Base-by-base conservation (phyloP, 2,888 invertebrate genomes). In the Nomada lathburiana region DNA sequence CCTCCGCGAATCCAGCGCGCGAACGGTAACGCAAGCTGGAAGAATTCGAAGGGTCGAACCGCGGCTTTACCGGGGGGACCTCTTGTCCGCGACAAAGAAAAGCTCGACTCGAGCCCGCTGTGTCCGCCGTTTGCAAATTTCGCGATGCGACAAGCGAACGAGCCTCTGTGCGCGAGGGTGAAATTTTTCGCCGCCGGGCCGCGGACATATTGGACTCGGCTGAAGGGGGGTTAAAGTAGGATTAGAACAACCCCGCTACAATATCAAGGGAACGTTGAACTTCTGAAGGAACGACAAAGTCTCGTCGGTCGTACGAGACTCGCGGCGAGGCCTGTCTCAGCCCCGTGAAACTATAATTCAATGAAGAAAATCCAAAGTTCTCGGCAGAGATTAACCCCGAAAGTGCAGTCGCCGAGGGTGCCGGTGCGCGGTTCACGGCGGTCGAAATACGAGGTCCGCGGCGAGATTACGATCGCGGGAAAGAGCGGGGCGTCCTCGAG, bases 401-500 rank as follows among this genome's bases (percentile, higher is more conserved):
- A 26, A 16, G 26, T 44, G 53, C 47, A 47, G n/a, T 18, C 10
- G n/a, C 5, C 36, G 36, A 0, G 5, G 23, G 3, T 50, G 11
- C 23, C 23, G 18, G 47, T 18, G 16, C 60, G 11, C 60, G 11
- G 20, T 47, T 62, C 44, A 70, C 36, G 29, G 23, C 23, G 26
- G 13, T 20, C 65, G 76, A 70, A 65, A 76, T 59, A 52, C 60
- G 52, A 73, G 69, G 42, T 44, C 26, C 11, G 47, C 29, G 60
- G 20, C 47, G 29, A 29, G 68, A 73, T 77, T 68, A 68, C 77
- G 55, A 59, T 47, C 55, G 42, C 44, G 65, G 44, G n/a, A 10
- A 60, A 72, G 63, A 26, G 52, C 50, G 16, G 42, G 20, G 42
- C 13, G 47, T 9, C 5, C 36, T 7, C 13, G 5, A 16, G 44